These are phyloP conservation scores for Melipona quadrifasciata DNA, from an alignment of 1,140 invertebrate species.

Conservation along the genomic window DNA sequence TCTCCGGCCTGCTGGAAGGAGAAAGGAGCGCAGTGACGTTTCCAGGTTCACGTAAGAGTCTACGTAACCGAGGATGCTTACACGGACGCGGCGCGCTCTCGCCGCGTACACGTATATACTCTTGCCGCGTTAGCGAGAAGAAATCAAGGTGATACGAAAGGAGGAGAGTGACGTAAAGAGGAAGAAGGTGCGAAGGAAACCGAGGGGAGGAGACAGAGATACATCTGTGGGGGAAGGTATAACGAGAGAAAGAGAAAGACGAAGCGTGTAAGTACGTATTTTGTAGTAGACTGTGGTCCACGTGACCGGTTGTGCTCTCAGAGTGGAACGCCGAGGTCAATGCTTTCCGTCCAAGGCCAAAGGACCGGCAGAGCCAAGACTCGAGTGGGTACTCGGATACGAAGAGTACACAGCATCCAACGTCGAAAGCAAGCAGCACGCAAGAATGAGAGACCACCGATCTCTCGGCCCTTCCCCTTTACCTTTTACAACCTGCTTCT, in stretches of 20 bases:
- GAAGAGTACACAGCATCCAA: conserved; percentile 65
- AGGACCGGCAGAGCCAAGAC: conserved; percentile 68
- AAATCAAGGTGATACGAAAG: conserved; percentile 31
- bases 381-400: conserved; percentile 68
- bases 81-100: conserved; percentile 13
- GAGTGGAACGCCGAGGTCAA: conserved; percentile 78
- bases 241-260: conserved; percentile 4
- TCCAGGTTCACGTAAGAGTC: conserved; percentile 49
- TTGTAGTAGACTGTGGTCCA: conserved; percentile 75
- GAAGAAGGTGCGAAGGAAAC: neutral
- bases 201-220: neutral
- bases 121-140: conserved; percentile 27
- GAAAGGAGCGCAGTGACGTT: conserved; percentile 35
- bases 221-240: neutral
- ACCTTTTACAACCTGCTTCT: conserved; percentile 59
- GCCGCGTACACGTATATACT: neutral
- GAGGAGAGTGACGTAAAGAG: conserved; percentile 31
- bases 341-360: conserved; percentile 79
- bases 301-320: conserved; percentile 74
- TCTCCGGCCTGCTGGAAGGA: neutral
- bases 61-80: conserved; percentile 38
- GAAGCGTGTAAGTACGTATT: conserved; percentile 71
- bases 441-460: conserved; percentile 55
- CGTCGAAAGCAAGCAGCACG: conserved; percentile 41
- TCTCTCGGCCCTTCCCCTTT: conserved; percentile 43